A percentile compares a stretch with the other conserved stretches of the same genome.
Conservation (phyloP, 2,888 invertebrate genomes). For the Herminia tarsipennalis region DNA sequence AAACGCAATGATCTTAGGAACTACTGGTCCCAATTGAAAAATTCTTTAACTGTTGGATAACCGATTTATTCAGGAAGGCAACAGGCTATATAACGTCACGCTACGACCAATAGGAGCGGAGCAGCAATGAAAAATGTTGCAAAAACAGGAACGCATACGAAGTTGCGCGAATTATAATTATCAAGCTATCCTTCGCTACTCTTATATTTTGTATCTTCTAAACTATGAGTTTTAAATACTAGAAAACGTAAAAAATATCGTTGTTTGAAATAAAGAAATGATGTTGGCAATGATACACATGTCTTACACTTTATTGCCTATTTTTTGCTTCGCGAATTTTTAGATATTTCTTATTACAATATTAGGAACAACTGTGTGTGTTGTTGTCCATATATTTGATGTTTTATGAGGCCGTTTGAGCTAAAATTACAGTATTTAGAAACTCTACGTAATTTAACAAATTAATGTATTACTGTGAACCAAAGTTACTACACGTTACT, state of each 20-base stretch:
- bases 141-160: too few species aligned
- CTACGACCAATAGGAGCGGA: too few species aligned
- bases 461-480: neutral
- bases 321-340: slow-evolving; percentile 23
- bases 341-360: slow-evolving; percentile 25
- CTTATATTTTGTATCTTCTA: too few species aligned
- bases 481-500: neutral
- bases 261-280: slow-evolving; percentile 37
- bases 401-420: slow-evolving; percentile 4
- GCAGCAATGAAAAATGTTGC: too few species aligned
- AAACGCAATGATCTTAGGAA: too few species aligned
- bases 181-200: too few species aligned
- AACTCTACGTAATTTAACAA: slow-evolving; percentile 7
- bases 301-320: slow-evolving; percentile 26
- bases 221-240: slow-evolving; percentile 4
- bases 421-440: slow-evolving; percentile 3
- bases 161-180: too few species aligned
- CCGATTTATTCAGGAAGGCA: too few species aligned
- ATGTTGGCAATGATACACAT: slow-evolving; percentile 41
- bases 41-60: too few species aligned
- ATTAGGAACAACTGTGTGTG: slow-evolving; percentile 18
- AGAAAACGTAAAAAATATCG: slow-evolving; percentile 27
- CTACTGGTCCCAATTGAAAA: too few species aligned
- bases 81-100: too few species aligned
- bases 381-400: slow-evolving; percentile 11